Conservation (phyloP, 2,797 vertebrate species). For the Enteromius mattozi region DNA sequence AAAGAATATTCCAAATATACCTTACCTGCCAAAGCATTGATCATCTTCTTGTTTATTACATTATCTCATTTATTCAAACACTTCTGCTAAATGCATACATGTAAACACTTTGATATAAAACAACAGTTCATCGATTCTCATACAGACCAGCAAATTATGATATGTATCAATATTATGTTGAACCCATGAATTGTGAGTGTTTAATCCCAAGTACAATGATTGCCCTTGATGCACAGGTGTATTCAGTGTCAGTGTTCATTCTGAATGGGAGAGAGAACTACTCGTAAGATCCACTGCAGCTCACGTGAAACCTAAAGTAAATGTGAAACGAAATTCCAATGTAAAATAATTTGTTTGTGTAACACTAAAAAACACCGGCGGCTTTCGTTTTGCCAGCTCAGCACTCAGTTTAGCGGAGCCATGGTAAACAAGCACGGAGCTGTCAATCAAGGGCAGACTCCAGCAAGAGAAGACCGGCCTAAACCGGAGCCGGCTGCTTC, state of each 20-base stretch:
- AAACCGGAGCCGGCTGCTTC: constrained; percentile 92
- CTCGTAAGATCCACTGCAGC: neutral
- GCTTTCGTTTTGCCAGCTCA: constrained; percentile 84
- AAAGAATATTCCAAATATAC: constrained; percentile 82
- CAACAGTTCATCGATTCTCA: neutral
- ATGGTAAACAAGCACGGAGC: constrained; percentile 95
- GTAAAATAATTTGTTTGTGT: constrained; percentile 57
- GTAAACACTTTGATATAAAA: neutral
- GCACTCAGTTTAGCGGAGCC: constrained; percentile 76
- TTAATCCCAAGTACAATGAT: neutral
- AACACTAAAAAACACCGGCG: constrained; percentile 25
- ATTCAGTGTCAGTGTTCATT: neutral
- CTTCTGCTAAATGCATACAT: neutral
- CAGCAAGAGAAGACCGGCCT: constrained; percentile 95
- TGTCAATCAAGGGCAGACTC: constrained; percentile 92
- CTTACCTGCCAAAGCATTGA: constrained; percentile 78
- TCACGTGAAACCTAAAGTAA: neutral
- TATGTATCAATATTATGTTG: neutral
- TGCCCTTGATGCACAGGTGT: neutral
- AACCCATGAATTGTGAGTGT: neutral
- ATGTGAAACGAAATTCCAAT: neutral
- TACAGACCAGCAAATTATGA: neutral
- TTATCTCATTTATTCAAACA: constrained; percentile 8
- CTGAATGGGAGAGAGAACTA: constrained; percentile 35
- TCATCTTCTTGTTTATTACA: constrained; percentile 57